phyloP scores from a whole-genome alignment of 2,113 vertebrate genomes.

The Neogobius melanostomus region DNA sequence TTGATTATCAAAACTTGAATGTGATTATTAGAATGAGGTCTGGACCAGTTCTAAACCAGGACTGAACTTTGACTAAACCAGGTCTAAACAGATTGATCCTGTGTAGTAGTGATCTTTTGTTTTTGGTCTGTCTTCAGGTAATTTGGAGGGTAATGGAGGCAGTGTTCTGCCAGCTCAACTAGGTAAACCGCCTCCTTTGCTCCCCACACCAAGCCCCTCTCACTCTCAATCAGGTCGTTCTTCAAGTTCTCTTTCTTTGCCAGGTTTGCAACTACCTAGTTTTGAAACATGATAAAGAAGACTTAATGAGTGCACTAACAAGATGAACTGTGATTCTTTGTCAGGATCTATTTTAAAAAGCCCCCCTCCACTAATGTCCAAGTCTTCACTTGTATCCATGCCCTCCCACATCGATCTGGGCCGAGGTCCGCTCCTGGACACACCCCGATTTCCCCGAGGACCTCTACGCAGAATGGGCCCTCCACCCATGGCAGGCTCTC shows the following conservation, averaged over 20 bases:
- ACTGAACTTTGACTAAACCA: no score
- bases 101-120: no score
- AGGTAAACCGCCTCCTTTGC: constrained; percentile 74
- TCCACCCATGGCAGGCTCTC: constrained; percentile 59
- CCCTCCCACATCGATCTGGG: constrained; percentile 19
- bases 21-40: no score
- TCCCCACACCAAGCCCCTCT: constrained; percentile 56
- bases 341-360: constrained; percentile 63
- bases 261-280: constrained; percentile 56
- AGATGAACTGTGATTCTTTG: background rate
- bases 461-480: constrained; percentile 46
- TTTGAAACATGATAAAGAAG: no score
- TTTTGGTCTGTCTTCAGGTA: constrained; percentile 10
- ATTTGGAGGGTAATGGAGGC: constrained; percentile 43
- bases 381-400: constrained; percentile 54
- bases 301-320: background rate
- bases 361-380: constrained; percentile 67
- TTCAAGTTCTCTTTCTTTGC: constrained; percentile 56
- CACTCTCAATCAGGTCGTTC: constrained; percentile 43
- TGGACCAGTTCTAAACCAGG: no score
- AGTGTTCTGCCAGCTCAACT: constrained; percentile 52
- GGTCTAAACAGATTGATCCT: no score
- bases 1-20: no score
- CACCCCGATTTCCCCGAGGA: constrained; percentile 38
- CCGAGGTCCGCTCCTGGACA: constrained; percentile 52